Conservation (phyloP, 2,113 vertebrate species). For the Sisor rabdophorus region DNA sequence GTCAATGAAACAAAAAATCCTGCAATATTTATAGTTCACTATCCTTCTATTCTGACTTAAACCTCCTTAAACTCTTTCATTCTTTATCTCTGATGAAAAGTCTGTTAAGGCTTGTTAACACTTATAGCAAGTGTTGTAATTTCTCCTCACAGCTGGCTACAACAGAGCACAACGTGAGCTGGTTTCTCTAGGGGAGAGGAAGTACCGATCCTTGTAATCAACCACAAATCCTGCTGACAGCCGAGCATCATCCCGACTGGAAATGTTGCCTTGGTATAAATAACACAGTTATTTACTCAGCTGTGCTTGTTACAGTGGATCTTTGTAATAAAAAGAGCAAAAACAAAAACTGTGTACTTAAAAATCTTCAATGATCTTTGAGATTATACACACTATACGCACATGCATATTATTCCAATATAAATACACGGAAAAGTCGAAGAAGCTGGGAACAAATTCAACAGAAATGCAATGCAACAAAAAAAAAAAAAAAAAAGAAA, state of each 20-base stretch:
- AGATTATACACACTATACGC: no score
- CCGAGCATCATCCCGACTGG: background rate
- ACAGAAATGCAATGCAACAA: background rate
- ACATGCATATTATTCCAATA: background rate
- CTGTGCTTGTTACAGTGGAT: background rate
- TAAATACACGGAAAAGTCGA: background rate
- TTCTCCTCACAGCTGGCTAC: constrained; percentile 15
- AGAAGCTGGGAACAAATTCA: background rate
- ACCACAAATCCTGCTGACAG: constrained; percentile 17
- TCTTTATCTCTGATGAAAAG: background rate
- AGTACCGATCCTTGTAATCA: constrained; percentile 11
- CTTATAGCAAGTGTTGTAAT: constrained; percentile 25
- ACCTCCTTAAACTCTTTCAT: background rate
- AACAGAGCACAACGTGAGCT: constrained; percentile 16
- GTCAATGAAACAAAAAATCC: no score
- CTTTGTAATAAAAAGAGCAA: background rate
- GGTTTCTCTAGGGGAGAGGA: constrained; percentile 15
- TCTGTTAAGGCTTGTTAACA: background rate
- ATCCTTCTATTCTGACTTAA: background rate
- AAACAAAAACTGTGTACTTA: background rate
- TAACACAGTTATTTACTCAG: background rate
- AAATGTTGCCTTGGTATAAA: constrained; percentile 2
- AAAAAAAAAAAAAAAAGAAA: background rate
- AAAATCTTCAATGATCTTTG: background rate
- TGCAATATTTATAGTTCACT: background rate